Evolutionary conservation across 2,797 vertebrate genomes (phyloP), one percentile per base, ranked within the genome.

Genomic region (Hafferia zeledoni): DNA sequence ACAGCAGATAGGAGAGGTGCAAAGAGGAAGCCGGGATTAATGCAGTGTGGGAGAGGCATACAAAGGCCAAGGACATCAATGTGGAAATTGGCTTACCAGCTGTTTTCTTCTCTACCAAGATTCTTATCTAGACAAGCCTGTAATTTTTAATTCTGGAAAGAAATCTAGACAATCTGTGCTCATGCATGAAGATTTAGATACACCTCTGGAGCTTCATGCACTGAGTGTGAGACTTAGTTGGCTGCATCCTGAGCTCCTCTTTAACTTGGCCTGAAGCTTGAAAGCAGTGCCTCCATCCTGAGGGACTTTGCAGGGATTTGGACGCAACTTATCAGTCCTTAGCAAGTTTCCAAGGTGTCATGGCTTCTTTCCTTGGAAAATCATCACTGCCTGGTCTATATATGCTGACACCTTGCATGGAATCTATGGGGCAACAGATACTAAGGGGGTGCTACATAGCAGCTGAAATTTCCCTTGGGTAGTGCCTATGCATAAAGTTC

Each of bases 41-140:
- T 6, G 17, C 27, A 0, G 3, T 47, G 59, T 1, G 3, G 43
- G 39, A 84, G 39, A 79, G 59, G 13, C 0, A 0, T 43, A 39
- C 14, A 47, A 83, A 83, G 24, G 53, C 41, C 59, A 35, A 63
- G 65, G 53, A 86, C 52, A 60, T 43, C 43, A 47, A 5, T n/a
- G 52, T 88, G 37, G 37, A 84, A 86, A 43, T 4, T 39, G 64
- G 23, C 49, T 76, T 22, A 50, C 12, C 41, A 31, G 49, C 43
- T 82, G 24, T 75, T 78, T 87, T 83, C 64, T 89, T 82, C 33
- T 76, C 4, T 69, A 89, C 44, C 24, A 41, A 78, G 52, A 52
- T 76, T 56, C 17, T 83, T 72, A 72, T 41, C 47, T 74, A 37
- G 71, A 69, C 39, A 0, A 0, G 18, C 25, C 39, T 81, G n/a